A percentile compares a stretch with the other conserved stretches of the same genome.
Conservation (phyloP, 2,888 invertebrate species). For the Allolobophora icterica region DNA sequence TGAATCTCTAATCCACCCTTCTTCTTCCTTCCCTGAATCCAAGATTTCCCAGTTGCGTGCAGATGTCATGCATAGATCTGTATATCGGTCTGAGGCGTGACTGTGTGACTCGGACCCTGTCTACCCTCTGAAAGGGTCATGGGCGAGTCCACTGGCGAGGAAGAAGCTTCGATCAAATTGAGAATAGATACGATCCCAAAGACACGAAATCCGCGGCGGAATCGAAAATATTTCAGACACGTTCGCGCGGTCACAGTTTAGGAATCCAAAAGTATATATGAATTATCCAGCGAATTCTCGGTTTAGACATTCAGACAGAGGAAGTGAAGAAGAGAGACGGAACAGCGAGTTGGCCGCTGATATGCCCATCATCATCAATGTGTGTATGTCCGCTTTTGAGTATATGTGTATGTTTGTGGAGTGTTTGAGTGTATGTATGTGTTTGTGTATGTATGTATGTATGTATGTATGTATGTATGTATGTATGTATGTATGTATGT, state of each 20-base stretch:
- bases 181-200: background rate
- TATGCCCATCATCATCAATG: background rate
- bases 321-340: background rate
- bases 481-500: slow-evolving; percentile 3
- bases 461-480: background rate
- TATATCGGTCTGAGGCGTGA: too few relatives aligned
- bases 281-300: background rate
- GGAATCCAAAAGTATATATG: background rate
- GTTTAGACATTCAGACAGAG: background rate
- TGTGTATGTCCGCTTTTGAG: too few relatives aligned
- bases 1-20: background rate
- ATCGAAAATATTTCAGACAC: background rate
- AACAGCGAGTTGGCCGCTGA: background rate
- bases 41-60: background rate
- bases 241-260: background rate
- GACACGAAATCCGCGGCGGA: background rate
- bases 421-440: too few relatives aligned
- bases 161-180: background rate
- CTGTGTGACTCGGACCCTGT: background rate
- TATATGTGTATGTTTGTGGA: too few relatives aligned
- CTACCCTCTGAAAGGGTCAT: background rate
- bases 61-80: background rate
- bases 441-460: too few relatives aligned
- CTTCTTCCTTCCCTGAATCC: background rate
- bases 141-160: background rate